Evolutionary conservation across 2,113 vertebrate species (phyloP).

Genomic region (Piprites chloris): DNA sequence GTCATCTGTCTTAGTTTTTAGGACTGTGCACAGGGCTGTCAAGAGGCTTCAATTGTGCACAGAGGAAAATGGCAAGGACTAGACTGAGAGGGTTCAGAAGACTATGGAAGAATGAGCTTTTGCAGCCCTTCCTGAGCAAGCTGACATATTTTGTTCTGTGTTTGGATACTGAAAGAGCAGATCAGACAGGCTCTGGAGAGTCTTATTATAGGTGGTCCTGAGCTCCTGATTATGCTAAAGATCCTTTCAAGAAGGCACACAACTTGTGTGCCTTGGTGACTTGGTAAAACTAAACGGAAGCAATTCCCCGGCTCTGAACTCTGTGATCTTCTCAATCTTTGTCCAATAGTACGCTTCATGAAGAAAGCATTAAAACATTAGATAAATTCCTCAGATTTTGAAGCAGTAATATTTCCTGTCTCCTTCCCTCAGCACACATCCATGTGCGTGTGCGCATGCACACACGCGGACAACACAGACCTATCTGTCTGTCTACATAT

Average conservation of each 20-base stretch:
- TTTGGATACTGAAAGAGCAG: not conserved
- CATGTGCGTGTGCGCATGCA: not conserved
- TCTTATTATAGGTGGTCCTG: not conserved
- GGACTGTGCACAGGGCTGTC: not conserved
- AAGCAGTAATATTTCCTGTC: not conserved
- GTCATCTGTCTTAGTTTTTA: not conserved
- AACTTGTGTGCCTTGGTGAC: no score
- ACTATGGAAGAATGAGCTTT: not conserved
- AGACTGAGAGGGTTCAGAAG: not conserved
- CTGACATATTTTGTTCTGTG: not conserved
- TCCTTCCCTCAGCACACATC: not conserved
- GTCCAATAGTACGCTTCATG: not conserved
- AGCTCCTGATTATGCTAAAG: not conserved
- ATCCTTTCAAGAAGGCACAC: not conserved
- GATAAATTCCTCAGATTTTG: not conserved
- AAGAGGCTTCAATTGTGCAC: not conserved
- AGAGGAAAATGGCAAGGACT: not conserved
- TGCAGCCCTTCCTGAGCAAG: not conserved
- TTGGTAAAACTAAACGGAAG: not conserved
- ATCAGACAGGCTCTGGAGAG: not conserved
- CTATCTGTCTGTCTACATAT: slow-evolving; percentile 41
- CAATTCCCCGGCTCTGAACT: not conserved
- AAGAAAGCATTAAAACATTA: not conserved
- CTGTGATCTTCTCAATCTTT: not conserved
- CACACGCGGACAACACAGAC: not conserved